Percentiles rank a stretch among this genome's conserved stretches.
Evolutionary conservation across 1,140 invertebrate species (phyloP).

Genomic region (Drosophila leontia): DNA sequence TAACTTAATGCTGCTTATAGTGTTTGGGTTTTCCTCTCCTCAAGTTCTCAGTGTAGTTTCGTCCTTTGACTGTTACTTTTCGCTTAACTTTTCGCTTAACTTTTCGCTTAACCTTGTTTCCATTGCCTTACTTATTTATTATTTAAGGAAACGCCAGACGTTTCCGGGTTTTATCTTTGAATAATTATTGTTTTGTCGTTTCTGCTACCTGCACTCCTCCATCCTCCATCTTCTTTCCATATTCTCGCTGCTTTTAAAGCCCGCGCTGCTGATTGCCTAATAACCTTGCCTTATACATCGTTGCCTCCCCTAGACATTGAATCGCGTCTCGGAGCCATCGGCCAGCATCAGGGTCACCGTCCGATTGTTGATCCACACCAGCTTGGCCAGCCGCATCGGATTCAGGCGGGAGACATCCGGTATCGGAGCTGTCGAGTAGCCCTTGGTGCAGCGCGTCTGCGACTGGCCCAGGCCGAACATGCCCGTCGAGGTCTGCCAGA

Average conservation of each 20-base stretch:
- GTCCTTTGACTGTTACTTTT: slow-evolving; percentile 16
- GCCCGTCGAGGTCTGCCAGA: slow-evolving; percentile 97
- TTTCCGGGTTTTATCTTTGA: slow-evolving; percentile 39
- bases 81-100: slow-evolving; percentile 13
- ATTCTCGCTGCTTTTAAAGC: slow-evolving; percentile 62
- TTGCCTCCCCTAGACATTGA: slow-evolving; percentile 89
- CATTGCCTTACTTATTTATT: slow-evolving; percentile 19
- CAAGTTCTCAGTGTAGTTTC: slow-evolving; percentile 1
- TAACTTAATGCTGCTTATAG: slow-evolving; percentile 23
- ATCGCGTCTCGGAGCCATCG: slow-evolving; percentile 95
- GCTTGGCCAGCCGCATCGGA: slow-evolving; percentile 93
- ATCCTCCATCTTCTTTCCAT: slow-evolving; percentile 1
- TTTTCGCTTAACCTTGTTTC: slow-evolving; percentile 24
- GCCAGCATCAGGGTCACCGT: slow-evolving; percentile 96
- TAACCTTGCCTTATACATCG: slow-evolving; percentile 29
- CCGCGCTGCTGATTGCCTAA: slow-evolving; percentile 72
- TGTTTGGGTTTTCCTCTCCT: slow-evolving; percentile 2
- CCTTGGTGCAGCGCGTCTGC: slow-evolving; percentile 96
- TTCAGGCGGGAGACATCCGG: slow-evolving; percentile 94
- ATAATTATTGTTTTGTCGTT: slow-evolving; percentile 56
- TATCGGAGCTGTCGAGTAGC: slow-evolving; percentile 96
- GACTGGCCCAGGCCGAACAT: slow-evolving; percentile 97
- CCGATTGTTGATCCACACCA: slow-evolving; percentile 96
- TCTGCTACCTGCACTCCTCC: slow-evolving; percentile 9
- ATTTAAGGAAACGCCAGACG: slow-evolving; percentile 30